Evolutionary conservation across 2,113 vertebrate genomes (phyloP), one percentile per base, ranked within the genome.

Genomic region (Fukomys damarensis): DNA sequence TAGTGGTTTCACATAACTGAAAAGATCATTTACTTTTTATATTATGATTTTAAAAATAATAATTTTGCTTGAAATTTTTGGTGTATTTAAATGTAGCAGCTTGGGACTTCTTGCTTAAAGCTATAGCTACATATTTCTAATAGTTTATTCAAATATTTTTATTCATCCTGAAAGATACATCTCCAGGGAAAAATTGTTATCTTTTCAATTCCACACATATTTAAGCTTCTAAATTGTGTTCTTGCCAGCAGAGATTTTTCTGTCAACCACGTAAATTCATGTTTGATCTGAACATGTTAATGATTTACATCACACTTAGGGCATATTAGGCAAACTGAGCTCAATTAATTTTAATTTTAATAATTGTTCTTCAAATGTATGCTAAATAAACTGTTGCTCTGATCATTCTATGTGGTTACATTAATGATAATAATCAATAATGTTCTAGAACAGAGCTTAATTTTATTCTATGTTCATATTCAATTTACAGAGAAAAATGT

Each of bases 171-270:
- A 89, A 97, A 97, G 17, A 95, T 38, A 38, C 93, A 94, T 94
- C 86, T 97, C 6, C 38, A 97, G 96, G 89, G 80, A 72, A 94
- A 92, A 87, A 89, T 58, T 94, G 46, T 97, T 96, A 97, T 96
- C 91, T 97, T 83, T 94, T 96, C 70, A 95, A 94, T 96, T 97
- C 85, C 83, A 96, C 88, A 95, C 93, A 93, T 93, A 28, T 89
- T 97, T 97, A 96, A 96, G 89, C 93, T 89, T 96, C 80, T 95
- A 84, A 95, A 97, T 91, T 89, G 93, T 97, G 66, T 96, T 96
- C 58, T 96, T 96, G 41, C 86, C 89, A 90, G 87, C n/a, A 96
- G 91, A 97, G 74, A 91, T 72, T 97, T 96, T 96, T 24, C 86
- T 93, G 93, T 97, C 79, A 95, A 93, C 80, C 43, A 89, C n/a